phyloP scores from a whole-genome alignment of 2,113 vertebrate genomes.

The Holacanthus passer region DNA sequence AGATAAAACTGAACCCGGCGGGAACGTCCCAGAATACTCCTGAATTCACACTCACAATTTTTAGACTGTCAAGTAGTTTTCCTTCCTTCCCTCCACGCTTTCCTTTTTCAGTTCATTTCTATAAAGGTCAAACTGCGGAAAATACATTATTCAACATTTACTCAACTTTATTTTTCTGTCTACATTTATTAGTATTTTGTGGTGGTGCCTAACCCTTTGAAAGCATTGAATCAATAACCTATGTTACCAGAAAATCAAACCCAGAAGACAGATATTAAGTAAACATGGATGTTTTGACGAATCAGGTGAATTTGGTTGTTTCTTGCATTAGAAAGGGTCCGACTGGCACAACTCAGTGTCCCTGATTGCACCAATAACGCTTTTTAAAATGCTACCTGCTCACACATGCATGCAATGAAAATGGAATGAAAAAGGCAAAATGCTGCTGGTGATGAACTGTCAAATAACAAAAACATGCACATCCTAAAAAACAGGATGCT shows the following conservation, averaged over 20 bases:
- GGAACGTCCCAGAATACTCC: constrained; percentile 51
- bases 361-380: too few relatives aligned
- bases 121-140: neutral
- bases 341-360: neutral
- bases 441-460: too few relatives aligned
- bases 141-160: too few relatives aligned
- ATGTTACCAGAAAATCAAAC: too few relatives aligned
- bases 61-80: constrained; percentile 20
- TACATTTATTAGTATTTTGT: neutral
- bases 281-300: neutral
- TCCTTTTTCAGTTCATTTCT: neutral
- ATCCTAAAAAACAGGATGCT: too few relatives aligned
- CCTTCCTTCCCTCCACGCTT: neutral
- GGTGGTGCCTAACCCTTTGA: too few relatives aligned
- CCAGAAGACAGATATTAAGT: neutral
- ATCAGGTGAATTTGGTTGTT: neutral
- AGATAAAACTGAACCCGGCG: constrained; percentile 20
- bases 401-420: neutral
- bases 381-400: neutral
- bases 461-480: too few relatives aligned
- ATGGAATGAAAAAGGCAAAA: neutral
- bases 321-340: neutral
- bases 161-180: neutral
- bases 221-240: too few relatives aligned
- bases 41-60: constrained; percentile 35